A percentile compares a stretch with the other conserved stretches of the same genome.
phyloP scores from a whole-genome alignment of 2,113 vertebrate species.

The Gadus chalcogrammus region DNA sequence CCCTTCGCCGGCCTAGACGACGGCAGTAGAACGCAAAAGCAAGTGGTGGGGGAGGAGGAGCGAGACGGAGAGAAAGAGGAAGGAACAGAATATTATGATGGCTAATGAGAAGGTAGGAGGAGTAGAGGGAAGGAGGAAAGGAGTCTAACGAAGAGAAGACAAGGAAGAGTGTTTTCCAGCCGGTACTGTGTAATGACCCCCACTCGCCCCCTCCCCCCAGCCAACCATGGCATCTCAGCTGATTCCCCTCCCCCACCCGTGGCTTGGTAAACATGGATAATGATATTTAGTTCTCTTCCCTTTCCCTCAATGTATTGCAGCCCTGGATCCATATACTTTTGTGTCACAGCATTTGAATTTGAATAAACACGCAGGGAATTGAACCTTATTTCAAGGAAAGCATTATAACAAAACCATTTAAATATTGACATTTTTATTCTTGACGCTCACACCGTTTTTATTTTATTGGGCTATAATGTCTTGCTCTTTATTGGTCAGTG shows the following conservation, averaged over 20 bases:
- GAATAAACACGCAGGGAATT: no score
- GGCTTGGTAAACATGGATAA: constrained; percentile 47
- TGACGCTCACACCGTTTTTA: no score
- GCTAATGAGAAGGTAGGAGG: constrained; percentile 8
- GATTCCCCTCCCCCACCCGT: constrained; percentile 36
- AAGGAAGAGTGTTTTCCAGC: constrained; percentile 63
- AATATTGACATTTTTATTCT: no score
- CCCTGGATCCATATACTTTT: no score
- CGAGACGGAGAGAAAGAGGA: constrained; percentile 14
- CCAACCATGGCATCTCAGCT: constrained; percentile 47
- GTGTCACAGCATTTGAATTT: no score
- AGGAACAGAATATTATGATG: not conserved
- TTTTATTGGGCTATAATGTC: no score
- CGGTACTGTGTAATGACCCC: constrained; percentile 67
- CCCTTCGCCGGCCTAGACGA: constrained; percentile 47
- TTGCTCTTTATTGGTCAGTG: no score
- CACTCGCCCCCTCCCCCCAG: constrained; percentile 49
- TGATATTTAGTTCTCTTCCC: constrained; percentile 33
- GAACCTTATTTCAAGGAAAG: no score
- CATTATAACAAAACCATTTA: no score
- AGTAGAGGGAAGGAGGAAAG: not conserved
- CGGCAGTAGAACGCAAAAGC: constrained; percentile 48
- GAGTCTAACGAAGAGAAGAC: constrained; percentile 37
- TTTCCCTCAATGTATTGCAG: not conserved
- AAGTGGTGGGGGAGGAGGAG: not conserved